phyloP scores from a whole-genome alignment of 2,113 vertebrate genomes.

The Lepidiolamprologus cunningtoni region DNA sequence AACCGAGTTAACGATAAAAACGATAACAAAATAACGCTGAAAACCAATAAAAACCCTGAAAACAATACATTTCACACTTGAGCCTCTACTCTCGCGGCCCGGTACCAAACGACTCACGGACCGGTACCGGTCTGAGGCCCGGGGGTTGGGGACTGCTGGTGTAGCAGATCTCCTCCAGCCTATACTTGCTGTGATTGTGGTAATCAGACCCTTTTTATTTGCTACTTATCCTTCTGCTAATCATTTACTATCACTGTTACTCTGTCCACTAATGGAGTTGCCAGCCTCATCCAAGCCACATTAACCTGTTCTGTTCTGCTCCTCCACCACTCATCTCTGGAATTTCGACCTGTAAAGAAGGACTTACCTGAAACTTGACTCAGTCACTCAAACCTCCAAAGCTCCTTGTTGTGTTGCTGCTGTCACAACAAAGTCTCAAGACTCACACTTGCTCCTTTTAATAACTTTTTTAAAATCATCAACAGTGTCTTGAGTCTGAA shows the following conservation, averaged over 20 bases:
- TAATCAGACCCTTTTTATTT: background rate
- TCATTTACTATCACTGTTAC: background rate
- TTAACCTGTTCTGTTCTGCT: background rate
- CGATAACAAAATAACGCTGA: background rate
- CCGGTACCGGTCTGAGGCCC: background rate
- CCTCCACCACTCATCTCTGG: background rate
- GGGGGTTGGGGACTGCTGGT: background rate
- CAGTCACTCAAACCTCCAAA: background rate
- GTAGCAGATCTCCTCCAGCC: background rate
- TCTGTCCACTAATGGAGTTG: background rate
- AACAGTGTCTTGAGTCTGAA: background rate
- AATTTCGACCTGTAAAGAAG: background rate
- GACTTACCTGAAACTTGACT: background rate
- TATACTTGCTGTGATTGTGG: background rate
- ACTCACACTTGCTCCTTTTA: background rate
- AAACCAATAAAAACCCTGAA: background rate
- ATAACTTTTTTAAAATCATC: background rate
- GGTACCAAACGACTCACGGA: background rate
- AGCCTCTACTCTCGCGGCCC: background rate
- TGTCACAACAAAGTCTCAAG: background rate
- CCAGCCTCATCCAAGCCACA: background rate
- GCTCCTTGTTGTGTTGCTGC: background rate
- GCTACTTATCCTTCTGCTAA: background rate
- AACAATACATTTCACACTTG: background rate
- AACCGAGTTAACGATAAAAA: background rate